Evolutionary conservation across 2,113 vertebrate species (phyloP).

Genomic region (Rhinolophus sinicus): DNA sequence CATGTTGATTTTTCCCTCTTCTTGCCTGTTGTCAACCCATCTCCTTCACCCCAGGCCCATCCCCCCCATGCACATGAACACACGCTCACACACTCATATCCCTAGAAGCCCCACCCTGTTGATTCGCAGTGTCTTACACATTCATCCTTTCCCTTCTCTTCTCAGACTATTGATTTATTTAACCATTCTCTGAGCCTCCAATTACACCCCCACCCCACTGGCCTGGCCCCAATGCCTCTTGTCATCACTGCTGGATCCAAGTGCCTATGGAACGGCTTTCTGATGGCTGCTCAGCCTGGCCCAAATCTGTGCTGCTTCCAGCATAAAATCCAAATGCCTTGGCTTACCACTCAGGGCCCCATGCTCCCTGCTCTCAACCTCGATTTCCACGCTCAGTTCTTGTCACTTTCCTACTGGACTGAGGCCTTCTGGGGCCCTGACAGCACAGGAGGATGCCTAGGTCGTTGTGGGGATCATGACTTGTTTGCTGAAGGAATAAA

Average conservation of each 20-base stretch:
- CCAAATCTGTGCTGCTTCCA: neutral
- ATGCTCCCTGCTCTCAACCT: neutral
- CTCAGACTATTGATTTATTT: neutral
- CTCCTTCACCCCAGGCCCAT: neutral
- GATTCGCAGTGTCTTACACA: neutral
- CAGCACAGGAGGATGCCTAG: neutral
- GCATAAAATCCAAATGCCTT: neutral
- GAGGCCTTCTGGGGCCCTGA: neutral
- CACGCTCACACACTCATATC: too few species aligned
- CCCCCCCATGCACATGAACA: too few species aligned
- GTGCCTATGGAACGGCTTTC: constrained; percentile 5
- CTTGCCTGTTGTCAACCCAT: neutral
- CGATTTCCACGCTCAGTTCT: neutral
- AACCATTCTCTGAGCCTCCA: neutral
- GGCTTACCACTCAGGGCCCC: neutral
- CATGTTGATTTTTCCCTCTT: neutral
- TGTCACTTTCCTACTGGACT: neutral
- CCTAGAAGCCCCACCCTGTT: neutral
- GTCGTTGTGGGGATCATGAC: neutral
- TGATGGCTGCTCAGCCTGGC: neutral
- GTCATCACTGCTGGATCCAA: neutral
- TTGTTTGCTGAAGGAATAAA: constrained; percentile 5
- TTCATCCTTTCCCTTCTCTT: neutral
- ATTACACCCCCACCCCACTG: neutral
- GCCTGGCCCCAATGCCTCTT: neutral